Conservation (phyloP, 1,140 invertebrate species). For the Drosophila eugracilis region DNA sequence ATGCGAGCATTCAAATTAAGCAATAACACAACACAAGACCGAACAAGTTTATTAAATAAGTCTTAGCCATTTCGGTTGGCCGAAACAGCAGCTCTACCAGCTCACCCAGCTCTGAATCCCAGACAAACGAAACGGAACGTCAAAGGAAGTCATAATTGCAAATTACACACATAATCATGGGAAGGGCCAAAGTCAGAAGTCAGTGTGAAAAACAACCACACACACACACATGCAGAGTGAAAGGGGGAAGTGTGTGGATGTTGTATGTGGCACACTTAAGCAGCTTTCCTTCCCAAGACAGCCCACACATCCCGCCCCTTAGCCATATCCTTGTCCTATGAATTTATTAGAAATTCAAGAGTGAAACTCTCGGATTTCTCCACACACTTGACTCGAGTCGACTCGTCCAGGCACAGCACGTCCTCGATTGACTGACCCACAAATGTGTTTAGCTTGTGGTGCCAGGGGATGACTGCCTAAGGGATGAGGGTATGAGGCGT, state of each 20-base stretch:
- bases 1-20: constrained; percentile 60
- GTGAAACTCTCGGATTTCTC: constrained; percentile 71
- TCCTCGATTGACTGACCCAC: constrained; percentile 70
- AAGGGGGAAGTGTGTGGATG: neutral
- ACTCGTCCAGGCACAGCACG: constrained; percentile 33
- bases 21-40: constrained; percentile 20
- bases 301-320: too few species aligned
- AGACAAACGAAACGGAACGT: constrained; percentile 22
- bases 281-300: constrained; percentile 5
- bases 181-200: constrained; percentile 6
- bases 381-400: constrained; percentile 15
- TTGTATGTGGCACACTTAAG: constrained; percentile 9
- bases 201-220: constrained; percentile 9
- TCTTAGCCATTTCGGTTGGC: neutral
- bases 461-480: neutral
- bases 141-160: constrained; percentile 74
- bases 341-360: constrained; percentile 82
- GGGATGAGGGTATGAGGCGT: neutral
- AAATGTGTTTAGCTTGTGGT: constrained; percentile 53
- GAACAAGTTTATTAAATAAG: constrained; percentile 52
- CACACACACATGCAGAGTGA: constrained; percentile 5
- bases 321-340: constrained; percentile 37
- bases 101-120: neutral
- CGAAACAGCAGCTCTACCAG: too few species aligned
- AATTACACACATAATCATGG: constrained; percentile 73